Evolutionary conservation across 2,113 vertebrate genomes (phyloP).

Genomic region (Phocoena phocoena): DNA sequence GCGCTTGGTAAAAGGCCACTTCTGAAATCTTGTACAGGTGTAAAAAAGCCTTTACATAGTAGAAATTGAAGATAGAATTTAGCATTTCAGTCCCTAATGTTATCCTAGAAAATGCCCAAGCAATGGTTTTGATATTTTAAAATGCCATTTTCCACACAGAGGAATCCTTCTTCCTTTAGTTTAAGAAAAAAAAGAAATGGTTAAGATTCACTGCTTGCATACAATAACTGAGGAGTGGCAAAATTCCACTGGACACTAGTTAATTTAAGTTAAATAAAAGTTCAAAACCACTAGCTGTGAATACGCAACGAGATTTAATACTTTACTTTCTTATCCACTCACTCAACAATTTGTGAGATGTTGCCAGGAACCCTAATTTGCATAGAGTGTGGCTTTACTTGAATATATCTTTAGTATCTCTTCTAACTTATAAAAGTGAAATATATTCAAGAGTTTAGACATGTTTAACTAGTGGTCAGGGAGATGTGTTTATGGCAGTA

Average conservation of each 20-base stretch:
- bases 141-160: slow-evolving; percentile 72
- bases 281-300: neutral
- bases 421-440: slow-evolving; percentile 7
- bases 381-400: neutral
- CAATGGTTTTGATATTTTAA: slow-evolving; percentile 83
- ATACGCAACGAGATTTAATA: neutral
- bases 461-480: neutral
- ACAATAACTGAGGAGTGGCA: neutral
- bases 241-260: slow-evolving; percentile 12
- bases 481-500: neutral
- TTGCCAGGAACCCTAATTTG: neutral
- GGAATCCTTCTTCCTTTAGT: slow-evolving; percentile 69
- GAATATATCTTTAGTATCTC: neutral
- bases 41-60: slow-evolving; percentile 94
- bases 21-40: slow-evolving; percentile 91
- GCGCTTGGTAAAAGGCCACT: slow-evolving; percentile 89
- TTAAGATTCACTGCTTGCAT: slow-evolving; percentile 12
- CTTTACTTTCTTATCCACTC: neutral
- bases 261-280: slow-evolving; percentile 31
- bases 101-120: slow-evolving; percentile 91
- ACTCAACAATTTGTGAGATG: neutral
- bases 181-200: slow-evolving; percentile 27
- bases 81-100: slow-evolving; percentile 92
- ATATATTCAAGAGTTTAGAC: slow-evolving; percentile 4
- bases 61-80: slow-evolving; percentile 94